Evolutionary conservation across 2,113 vertebrate genomes (phyloP).

Genomic region (Copsychus sechellarum): DNA sequence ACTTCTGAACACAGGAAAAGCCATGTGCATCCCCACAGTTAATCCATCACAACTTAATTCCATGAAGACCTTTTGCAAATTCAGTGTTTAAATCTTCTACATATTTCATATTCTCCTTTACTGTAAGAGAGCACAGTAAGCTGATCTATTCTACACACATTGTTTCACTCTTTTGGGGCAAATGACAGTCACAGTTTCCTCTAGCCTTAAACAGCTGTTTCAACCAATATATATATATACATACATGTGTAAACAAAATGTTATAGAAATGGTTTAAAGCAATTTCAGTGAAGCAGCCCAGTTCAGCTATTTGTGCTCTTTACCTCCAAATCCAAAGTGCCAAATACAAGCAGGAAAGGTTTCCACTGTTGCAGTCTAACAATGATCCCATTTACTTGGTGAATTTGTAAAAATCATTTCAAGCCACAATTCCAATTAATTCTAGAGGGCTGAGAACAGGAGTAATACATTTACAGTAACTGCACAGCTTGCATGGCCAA

Average conservation of each 20-base stretch:
- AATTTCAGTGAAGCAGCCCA: neutral
- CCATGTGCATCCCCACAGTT: neutral
- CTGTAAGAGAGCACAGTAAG: neutral
- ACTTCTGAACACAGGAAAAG: neutral
- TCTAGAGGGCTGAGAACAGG: constrained; percentile 43
- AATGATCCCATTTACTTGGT: constrained; percentile 23
- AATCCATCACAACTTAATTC: neutral
- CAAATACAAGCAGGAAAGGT: constrained; percentile 16
- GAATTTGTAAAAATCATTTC: constrained; percentile 64
- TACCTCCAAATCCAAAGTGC: constrained; percentile 10
- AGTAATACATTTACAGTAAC: constrained; percentile 55
- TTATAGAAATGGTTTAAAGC: neutral
- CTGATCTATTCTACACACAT: neutral
- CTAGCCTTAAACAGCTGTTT: constrained; percentile 14
- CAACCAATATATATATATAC: neutral
- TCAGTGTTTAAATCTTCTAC: neutral
- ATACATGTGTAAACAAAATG: constrained; percentile 5
- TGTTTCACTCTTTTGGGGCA: neutral
- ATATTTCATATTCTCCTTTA: neutral
- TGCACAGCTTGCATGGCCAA: constrained; percentile 27
- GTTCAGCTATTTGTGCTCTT: constrained; percentile 30
- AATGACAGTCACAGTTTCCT: neutral
- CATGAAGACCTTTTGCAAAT: neutral
- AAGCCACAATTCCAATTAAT: constrained; percentile 58
- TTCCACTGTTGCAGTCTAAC: constrained; percentile 4